Conservation (phyloP, 2,113 vertebrate genomes). For the Antennarius striatus region DNA sequence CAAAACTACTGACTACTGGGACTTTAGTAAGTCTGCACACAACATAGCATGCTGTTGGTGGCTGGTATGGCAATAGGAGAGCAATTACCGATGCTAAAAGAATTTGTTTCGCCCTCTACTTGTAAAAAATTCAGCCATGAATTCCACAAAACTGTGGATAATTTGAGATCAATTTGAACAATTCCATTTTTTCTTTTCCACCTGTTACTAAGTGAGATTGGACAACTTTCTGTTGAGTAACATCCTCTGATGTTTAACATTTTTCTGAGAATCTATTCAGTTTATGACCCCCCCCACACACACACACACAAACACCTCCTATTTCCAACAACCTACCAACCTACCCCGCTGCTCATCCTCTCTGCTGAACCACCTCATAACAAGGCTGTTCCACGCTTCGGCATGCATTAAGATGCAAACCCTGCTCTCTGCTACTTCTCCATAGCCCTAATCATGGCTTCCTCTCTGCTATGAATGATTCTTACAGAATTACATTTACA, state of each 20-base stretch:
- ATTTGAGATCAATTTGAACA: too few species aligned
- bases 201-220: background rate
- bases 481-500: background rate
- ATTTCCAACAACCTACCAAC: conserved; percentile 1
- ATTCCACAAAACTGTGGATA: background rate
- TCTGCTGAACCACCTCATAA: conserved; percentile 45
- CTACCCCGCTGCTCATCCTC: conserved; percentile 26
- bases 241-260: too few species aligned
- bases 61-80: conserved; percentile 20
- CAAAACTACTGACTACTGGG: conserved; percentile 36
- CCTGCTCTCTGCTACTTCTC: conserved; percentile 58
- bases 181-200: too few species aligned
- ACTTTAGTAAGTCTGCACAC: conserved; percentile 57
- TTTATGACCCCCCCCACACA: background rate
- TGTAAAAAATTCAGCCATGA: conserved; percentile 6
- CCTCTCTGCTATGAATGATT: conserved; percentile 56
- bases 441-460: conserved; percentile 66
- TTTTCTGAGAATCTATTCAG: too few species aligned
- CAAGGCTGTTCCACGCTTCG: conserved; percentile 59
- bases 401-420: conserved; percentile 70
- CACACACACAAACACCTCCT: background rate
- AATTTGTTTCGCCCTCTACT: background rate
- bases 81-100: conserved; percentile 14
- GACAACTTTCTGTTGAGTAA: background rate
- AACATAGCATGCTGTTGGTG: conserved; percentile 33